Base-by-base conservation (phyloP, 2,888 invertebrate genomes). In the Eumacrocentrus americanus region DNA sequence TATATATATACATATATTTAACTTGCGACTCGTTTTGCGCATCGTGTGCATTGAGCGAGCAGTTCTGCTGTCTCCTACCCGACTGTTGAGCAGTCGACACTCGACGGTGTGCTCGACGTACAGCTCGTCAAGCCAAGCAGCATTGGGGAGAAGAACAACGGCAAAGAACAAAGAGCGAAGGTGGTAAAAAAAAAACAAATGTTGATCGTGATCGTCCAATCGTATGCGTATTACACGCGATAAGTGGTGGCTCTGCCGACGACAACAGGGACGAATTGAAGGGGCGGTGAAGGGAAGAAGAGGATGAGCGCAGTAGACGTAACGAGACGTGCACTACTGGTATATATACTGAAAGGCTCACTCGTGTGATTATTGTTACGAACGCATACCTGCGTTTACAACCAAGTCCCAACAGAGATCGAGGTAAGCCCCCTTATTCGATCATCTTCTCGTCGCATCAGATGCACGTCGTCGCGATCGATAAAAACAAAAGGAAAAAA, bases 221-320 rank as follows among this genome's bases (percentile, higher is more conserved):
- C 22, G 25, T 7, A 40, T n/a, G 44, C 34, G 47, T 55, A 62
- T 51, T 46, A 42, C 48, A 52, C 61, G 58, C 48, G 53, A 48
- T 44, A 35, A 42, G 55, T 56, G 59, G 59, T 52, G 55, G 48
- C 46, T 60, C 56, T 62, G 55, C 44, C 23, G 23, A 54, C 25
- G 29, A 12, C 16, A 52, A 25, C 22, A 22, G 38, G 14, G 29
- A 29, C 23, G 34, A 29, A 22, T 29, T 14, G 29, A 40, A 42
- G 34, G 44, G 34, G 20, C 12, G n/a, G 40, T 50, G 14, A 46
- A 42, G 29, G 25, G 38, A 14, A 42, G 12, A 44, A 46, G 35
- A 42, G 54, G 54, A 46, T 44, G 35, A 55, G 20, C 44, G 35
- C 46, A 55, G 44, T 55, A 42, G 54, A 55, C 54, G 34, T 35